These are phyloP conservation scores for Brachyopa scutellaris DNA, from an alignment of 2,888 invertebrate genomes.

Conservation along the genomic window DNA sequence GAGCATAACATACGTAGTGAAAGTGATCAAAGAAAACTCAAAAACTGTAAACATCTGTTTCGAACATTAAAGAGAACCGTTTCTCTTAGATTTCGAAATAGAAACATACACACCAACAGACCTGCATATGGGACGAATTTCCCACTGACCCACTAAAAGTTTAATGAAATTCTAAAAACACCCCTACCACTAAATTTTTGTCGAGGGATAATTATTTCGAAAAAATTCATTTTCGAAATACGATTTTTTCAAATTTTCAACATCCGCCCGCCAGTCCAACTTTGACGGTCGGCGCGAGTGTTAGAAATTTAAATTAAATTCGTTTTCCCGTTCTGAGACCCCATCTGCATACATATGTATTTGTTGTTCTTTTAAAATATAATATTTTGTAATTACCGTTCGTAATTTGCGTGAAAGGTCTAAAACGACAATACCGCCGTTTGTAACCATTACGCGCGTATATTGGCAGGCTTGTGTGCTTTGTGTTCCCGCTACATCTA, in stretches of 20 bases:
- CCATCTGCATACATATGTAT: no score
- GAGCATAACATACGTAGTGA: neutral
- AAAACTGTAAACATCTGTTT: conserved; percentile 17
- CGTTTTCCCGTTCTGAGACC: conserved; percentile 31
- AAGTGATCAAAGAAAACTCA: neutral
- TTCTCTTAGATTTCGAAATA: conserved; percentile 58
- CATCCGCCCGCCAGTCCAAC: conserved; percentile 76
- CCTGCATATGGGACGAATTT: neutral
- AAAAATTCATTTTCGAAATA: conserved; percentile 39
- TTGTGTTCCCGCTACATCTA: conserved; percentile 45
- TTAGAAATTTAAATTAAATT: conserved; percentile 18
- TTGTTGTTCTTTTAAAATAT: conserved; percentile 30
- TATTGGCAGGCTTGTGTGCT: conserved; percentile 53
- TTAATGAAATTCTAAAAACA: neutral
- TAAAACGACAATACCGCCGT: conserved; percentile 28
- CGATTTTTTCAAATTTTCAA: conserved; percentile 8
- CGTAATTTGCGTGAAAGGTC: conserved; percentile 39
- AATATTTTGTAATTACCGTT: conserved; percentile 27
- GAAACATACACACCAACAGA: no score
- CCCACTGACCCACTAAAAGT: conserved; percentile 55
- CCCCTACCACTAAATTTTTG: no score
- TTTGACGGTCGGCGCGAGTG: conserved; percentile 79
- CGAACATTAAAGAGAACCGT: conserved; percentile 46
- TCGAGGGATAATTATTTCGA: conserved; percentile 1
- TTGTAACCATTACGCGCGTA: conserved; percentile 10